Evolutionary conservation across 2,888 invertebrate genomes (phyloP).

Genomic region (Ectemnius continuus): DNA sequence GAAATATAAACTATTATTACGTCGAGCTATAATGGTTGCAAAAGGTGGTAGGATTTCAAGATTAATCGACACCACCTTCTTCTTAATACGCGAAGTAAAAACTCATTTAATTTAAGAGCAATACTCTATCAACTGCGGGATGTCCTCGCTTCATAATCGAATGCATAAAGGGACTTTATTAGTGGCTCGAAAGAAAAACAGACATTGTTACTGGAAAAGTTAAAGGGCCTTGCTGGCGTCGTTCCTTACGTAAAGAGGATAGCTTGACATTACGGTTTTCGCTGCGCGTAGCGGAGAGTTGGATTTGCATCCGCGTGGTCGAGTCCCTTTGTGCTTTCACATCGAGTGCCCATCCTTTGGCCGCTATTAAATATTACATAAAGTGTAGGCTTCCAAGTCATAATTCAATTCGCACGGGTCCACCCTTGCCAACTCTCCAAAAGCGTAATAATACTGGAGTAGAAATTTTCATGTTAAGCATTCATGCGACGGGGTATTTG

Average conservation of each 20-base stretch:
- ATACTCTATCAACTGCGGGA: not conserved
- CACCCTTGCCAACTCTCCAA: no score
- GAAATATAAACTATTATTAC: no score
- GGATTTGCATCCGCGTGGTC: not conserved
- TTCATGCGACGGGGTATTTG: no score
- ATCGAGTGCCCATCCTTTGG: no score
- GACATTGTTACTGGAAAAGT: not conserved
- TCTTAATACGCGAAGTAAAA: not conserved
- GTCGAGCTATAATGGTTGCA: no score
- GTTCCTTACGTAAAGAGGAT: slow-evolving; percentile 2
- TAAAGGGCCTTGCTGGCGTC: not conserved
- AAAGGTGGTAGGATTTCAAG: no score
- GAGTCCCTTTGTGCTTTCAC: not conserved
- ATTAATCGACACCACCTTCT: no score
- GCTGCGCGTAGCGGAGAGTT: not conserved
- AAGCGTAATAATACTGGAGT: no score
- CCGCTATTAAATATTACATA: no score
- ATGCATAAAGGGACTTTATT: slow-evolving; percentile 3
- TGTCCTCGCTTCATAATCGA: not conserved
- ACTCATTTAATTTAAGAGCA: not conserved
- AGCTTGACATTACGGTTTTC: not conserved
- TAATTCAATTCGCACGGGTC: no score
- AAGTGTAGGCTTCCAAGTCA: no score
- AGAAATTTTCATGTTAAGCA: no score
- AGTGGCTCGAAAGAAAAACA: not conserved